A percentile compares a stretch with the other conserved stretches of the same genome.
phyloP scores from a whole-genome alignment of 2,888 invertebrate species.

The Euplagia quadripunctaria region DNA sequence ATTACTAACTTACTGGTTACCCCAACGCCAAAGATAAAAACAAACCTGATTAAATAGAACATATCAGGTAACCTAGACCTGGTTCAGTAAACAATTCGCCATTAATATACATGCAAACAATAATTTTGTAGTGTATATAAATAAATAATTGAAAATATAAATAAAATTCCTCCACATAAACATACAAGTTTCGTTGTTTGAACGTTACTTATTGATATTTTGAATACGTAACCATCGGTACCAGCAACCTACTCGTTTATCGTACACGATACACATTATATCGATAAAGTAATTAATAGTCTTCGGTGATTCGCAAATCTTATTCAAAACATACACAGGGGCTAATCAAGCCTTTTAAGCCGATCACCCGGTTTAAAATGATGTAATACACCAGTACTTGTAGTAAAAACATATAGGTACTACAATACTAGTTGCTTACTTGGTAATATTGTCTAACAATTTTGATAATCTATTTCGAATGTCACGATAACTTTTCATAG shows the following conservation, averaged over 20 bases:
- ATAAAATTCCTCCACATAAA: background rate
- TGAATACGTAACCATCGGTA: slow-evolving; percentile 1
- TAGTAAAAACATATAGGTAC: no score
- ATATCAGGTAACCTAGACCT: background rate
- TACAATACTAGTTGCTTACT: no score
- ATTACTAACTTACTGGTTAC: background rate
- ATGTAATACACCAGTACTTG: background rate
- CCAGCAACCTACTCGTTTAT: background rate
- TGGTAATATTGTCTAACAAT: no score
- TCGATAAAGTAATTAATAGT: background rate
- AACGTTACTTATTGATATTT: slow-evolving; percentile 1
- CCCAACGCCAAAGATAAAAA: background rate
- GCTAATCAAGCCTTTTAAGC: background rate
- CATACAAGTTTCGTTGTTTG: background rate
- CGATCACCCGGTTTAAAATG: background rate
- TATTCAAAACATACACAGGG: background rate
- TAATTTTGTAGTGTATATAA: background rate
- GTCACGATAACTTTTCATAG: no score
- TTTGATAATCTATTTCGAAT: no score
- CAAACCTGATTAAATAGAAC: background rate
- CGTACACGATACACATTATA: background rate
- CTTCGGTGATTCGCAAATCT: background rate
- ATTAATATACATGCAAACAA: slow-evolving; percentile 3
- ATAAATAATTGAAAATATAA: background rate
- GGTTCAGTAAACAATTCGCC: background rate